A percentile compares a stretch with the other conserved stretches of the same genome.
Conservation (phyloP, 2,113 vertebrate genomes). For the Chionomys nivalis region DNA sequence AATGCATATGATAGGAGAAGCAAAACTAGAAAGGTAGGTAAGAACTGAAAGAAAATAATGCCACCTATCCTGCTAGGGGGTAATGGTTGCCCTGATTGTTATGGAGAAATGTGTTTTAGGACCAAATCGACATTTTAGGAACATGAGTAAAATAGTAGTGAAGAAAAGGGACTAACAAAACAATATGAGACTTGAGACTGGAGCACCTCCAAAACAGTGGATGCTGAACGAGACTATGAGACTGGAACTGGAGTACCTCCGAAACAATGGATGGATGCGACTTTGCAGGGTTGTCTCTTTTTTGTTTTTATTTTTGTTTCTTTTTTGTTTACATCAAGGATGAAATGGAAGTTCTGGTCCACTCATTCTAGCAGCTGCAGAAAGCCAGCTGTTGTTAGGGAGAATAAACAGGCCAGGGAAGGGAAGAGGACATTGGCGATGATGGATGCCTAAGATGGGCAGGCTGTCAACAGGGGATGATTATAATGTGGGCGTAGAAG, state of each 20-base stretch:
- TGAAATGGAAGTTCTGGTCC: background rate
- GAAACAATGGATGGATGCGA: background rate
- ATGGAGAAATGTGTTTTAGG: background rate
- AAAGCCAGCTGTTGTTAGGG: background rate
- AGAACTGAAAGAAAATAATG: background rate
- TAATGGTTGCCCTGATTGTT: background rate
- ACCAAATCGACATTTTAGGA: constrained; percentile 10
- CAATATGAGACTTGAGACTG: background rate
- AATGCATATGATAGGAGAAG: background rate
- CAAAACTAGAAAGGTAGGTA: background rate
- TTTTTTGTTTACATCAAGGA: background rate
- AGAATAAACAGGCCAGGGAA: background rate
- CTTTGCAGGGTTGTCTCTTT: background rate
- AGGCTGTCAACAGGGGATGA: background rate
- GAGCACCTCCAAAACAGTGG: background rate
- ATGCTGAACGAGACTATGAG: too few relatives aligned
- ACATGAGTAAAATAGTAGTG: background rate
- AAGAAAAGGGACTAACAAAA: background rate
- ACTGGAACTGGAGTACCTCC: too few relatives aligned
- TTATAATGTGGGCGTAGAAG: background rate
- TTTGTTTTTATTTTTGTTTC: background rate
- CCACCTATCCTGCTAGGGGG: background rate
- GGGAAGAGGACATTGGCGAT: background rate
- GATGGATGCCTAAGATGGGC: background rate
- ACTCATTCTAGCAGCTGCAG: background rate